phyloP scores from a whole-genome alignment of 2,888 invertebrate species.

The Drosophila neotestacea region DNA sequence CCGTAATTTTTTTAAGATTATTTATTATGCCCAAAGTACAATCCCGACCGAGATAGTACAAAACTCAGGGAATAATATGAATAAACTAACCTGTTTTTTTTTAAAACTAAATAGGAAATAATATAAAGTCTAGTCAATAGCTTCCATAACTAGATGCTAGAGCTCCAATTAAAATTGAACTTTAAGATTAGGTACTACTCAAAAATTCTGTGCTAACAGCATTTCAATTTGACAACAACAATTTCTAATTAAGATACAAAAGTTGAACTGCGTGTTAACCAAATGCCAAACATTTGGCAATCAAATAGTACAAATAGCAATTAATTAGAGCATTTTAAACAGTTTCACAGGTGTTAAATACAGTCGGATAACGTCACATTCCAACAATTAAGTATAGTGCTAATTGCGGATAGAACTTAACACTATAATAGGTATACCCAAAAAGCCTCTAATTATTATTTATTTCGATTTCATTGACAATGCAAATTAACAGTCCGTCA shows the following conservation, averaged over 20 bases:
- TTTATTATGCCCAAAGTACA: not conserved
- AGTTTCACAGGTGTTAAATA: conserved; percentile 35
- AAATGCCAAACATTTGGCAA: conserved; percentile 36
- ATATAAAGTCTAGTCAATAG: not conserved
- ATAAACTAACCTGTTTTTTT: not conserved
- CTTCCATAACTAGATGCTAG: not conserved
- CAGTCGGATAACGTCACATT: conserved; percentile 3
- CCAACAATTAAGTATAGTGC: conserved; percentile 23
- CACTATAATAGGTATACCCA: conserved; percentile 2
- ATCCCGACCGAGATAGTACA: not conserved
- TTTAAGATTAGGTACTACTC: conserved; percentile 17
- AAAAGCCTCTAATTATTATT: conserved; percentile 45
- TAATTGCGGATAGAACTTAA: conserved; percentile 32
- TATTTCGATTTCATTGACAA: conserved; percentile 62
- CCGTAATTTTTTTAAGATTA: not conserved
- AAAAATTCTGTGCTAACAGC: conserved; percentile 4
- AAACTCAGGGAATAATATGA: not conserved
- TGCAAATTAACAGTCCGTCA: conserved; percentile 60
- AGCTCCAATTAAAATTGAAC: conserved; percentile 9
- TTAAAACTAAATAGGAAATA: not conserved
- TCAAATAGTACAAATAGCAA: conserved; percentile 34
- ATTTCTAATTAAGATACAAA: conserved; percentile 39
- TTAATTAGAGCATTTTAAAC: conserved; percentile 45
- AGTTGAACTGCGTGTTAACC: conserved; percentile 35
- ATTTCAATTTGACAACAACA: conserved; percentile 23